A percentile compares a stretch with the other conserved stretches of the same genome.
phyloP scores from a whole-genome alignment of 2,113 vertebrate species.

The Condylura cristata region DNA sequence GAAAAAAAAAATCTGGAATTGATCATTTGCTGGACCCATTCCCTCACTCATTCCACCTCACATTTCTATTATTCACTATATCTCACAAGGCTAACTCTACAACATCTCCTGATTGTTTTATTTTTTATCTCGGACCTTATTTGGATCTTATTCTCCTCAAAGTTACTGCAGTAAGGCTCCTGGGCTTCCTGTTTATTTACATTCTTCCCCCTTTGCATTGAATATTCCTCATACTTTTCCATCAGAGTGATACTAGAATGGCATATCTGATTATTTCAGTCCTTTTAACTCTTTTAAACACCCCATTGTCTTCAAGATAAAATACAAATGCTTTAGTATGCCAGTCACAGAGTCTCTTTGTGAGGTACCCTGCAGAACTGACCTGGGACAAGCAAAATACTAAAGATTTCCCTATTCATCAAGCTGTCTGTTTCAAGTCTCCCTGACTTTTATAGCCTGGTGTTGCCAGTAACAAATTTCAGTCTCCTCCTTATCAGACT shows the following conservation, averaged over 20 bases:
- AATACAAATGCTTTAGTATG: background rate
- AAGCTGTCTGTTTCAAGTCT: background rate
- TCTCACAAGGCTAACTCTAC: background rate
- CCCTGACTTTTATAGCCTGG: background rate
- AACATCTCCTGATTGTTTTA: background rate
- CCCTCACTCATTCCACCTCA: background rate
- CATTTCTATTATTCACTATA: background rate
- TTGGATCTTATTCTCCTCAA: background rate
- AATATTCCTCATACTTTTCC: conserved; percentile 8
- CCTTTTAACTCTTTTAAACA: background rate
- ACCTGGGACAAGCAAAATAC: background rate
- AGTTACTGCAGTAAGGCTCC: background rate
- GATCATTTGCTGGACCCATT: background rate
- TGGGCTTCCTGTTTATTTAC: background rate
- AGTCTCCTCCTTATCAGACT: background rate
- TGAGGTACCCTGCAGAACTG: background rate
- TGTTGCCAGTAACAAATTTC: background rate
- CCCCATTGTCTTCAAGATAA: background rate
- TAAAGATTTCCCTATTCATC: background rate
- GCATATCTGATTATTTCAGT: background rate
- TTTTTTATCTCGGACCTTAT: background rate
- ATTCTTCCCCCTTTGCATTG: background rate
- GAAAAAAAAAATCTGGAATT: conserved; percentile 13
- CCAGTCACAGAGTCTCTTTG: background rate
- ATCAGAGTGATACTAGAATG: background rate